Percentiles rank a stretch among this genome's conserved stretches.
phyloP scores from a whole-genome alignment of 2,797 vertebrate species.

The Malacoraja senta region DNA sequence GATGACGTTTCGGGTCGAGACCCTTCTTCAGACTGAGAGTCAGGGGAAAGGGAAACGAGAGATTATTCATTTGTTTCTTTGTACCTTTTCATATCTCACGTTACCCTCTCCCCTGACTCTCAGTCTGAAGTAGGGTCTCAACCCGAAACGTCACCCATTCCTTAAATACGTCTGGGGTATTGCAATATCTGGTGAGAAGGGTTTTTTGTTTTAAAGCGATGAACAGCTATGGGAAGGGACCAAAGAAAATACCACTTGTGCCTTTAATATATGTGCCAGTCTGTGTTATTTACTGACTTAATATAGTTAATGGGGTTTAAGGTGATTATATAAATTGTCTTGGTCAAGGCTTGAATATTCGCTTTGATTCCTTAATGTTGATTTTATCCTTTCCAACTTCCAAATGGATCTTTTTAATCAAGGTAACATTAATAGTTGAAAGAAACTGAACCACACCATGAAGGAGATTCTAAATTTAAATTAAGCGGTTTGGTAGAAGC shows the following conservation, averaged over 20 bases:
- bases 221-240: constrained; percentile 9
- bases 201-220: neutral
- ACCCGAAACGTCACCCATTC: no score
- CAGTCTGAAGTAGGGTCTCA: no score
- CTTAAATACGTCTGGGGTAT: neutral
- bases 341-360: constrained; percentile 18
- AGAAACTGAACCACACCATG: neutral
- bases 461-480: neutral
- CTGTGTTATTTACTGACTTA: constrained; percentile 24
- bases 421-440: neutral
- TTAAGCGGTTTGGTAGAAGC: neutral
- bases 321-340: neutral
- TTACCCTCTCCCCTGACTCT: no score
- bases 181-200: neutral
- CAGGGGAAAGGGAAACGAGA: no score
- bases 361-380: neutral
- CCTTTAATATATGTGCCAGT: neutral
- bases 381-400: neutral
- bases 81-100: no score
- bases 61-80: no score
- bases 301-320: constrained; percentile 19
- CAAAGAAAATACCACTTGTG: neutral
- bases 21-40: no score
- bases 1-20: no score
- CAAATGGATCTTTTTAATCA: neutral